Evolutionary conservation across 2,797 vertebrate species (phyloP), one percentile per base, ranked within the genome.

Genomic region (Philypnodon macrostomus): DNA sequence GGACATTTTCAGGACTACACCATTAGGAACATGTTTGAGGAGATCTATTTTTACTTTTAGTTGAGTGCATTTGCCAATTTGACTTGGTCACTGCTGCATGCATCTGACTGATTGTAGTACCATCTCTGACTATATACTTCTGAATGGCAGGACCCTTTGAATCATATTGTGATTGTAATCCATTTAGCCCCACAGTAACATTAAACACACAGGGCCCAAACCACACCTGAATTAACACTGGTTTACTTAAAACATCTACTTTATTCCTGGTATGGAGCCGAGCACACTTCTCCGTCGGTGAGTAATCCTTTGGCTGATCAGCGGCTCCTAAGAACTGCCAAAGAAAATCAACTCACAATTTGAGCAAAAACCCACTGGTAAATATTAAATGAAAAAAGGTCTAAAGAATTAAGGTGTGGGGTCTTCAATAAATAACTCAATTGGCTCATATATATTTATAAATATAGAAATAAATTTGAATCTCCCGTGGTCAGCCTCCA

Each of bases 401-500:
- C n/a, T n/a, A n/a, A n/a, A 67, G 66, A 72, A 83, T 84, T 84
- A 80, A 83, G 53, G 80, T 88, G 64, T 15, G 29, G 29, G 10
- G 58, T 54, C 74, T 63, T 78, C 73, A 78, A 87, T 88, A 68
- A 88, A 88, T 87, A 85, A 87, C 86, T 87, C 78, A 79, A 74
- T 54, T 15, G 17, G 49, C 58, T 76, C 60, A 82, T 77, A 81
- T 84, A 81, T 80, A 79, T 84, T 68, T 79, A 80, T 82, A 77
- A 77, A 84, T 81, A 81, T 73, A 67, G 49, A 81, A 73, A 78
- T 73, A 80, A 71, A 79, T 14, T 71, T 46, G 41, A 83, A 69
- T 90, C 86, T 88, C 86, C 49, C 55, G 82, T 84, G 87, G 85
- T 90, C 88, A 88, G 78, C 77, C 85, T 89, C 78, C 42, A 34